Percentiles rank a stretch among this genome's conserved stretches.
phyloP scores from a whole-genome alignment of 2,113 vertebrate genomes.

The Elephantulus edwardii region DNA sequence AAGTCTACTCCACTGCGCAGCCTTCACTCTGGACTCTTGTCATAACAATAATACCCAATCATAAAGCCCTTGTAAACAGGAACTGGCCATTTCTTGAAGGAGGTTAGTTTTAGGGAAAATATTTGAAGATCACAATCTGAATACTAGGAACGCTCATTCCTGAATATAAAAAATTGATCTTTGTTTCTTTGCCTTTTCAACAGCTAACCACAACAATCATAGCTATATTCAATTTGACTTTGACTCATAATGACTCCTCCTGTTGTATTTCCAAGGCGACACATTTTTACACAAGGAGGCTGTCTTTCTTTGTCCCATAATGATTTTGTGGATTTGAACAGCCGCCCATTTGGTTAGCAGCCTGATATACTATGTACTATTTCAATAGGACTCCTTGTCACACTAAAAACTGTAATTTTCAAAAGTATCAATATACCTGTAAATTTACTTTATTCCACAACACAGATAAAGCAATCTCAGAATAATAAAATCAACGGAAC shows the following conservation, averaged over 20 bases:
- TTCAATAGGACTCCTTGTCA: too few relatives aligned
- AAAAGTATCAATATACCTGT: conserved; percentile 38
- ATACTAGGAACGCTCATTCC: not conserved
- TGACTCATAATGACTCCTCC: too few relatives aligned
- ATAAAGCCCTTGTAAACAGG: too few relatives aligned
- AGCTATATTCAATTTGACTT: not conserved
- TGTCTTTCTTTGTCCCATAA: too few relatives aligned
- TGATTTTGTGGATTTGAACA: too few relatives aligned
- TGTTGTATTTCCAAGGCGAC: too few relatives aligned
- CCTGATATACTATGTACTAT: too few relatives aligned
- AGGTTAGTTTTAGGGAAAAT: not conserved
- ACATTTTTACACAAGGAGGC: too few relatives aligned
- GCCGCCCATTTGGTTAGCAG: too few relatives aligned
- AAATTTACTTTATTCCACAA: conserved; percentile 11
- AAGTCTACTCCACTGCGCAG: too few relatives aligned
- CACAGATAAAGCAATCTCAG: not conserved
- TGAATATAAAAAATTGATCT: not conserved
- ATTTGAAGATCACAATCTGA: conserved; percentile 45
- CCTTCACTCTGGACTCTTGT: too few relatives aligned
- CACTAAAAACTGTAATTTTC: conserved; percentile 12
- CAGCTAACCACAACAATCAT: not conserved
- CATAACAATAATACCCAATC: too few relatives aligned
- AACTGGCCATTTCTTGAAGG: not conserved
- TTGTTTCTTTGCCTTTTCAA: not conserved
- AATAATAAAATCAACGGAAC: not conserved